Conservation (phyloP, 2,113 vertebrate genomes). For the Pangasianodon hypophthalmus region DNA sequence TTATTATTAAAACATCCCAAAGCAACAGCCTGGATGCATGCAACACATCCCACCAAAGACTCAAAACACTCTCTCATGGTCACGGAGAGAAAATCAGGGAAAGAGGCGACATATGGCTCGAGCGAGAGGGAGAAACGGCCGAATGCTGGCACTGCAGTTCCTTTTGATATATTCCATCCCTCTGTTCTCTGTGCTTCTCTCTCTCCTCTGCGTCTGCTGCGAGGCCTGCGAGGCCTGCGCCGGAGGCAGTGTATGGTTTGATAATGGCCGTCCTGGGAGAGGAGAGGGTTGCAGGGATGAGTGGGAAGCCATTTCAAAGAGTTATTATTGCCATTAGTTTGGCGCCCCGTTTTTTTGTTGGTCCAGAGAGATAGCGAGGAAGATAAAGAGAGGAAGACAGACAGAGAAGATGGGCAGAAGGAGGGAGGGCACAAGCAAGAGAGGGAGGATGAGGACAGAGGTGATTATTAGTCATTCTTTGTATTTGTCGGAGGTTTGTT, state of each 20-base stretch:
- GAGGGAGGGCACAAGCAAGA: not conserved
- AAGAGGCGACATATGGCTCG: slow-evolving; percentile 42
- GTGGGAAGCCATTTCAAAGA: slow-evolving; percentile 69
- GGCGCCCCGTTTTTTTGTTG: slow-evolving; percentile 62
- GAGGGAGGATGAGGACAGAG: slow-evolving; percentile 32
- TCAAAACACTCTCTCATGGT: slow-evolving; percentile 18
- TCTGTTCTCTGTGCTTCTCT: slow-evolving; percentile 53
- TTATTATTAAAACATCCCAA: slow-evolving; percentile 26
- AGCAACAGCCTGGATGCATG: not conserved
- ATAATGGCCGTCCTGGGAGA: slow-evolving; percentile 75
- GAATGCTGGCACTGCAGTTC: slow-evolving; percentile 38
- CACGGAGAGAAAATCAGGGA: slow-evolving; percentile 6
- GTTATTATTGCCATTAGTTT: slow-evolving; percentile 78
- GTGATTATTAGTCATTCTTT: slow-evolving; percentile 32
- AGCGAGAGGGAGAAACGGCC: slow-evolving; percentile 29
- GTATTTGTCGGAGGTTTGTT: slow-evolving; percentile 33
- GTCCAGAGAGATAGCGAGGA: slow-evolving; percentile 46
- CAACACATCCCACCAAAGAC: slow-evolving; percentile 25
- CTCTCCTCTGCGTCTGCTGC: slow-evolving; percentile 33
- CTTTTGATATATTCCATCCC: slow-evolving; percentile 62
- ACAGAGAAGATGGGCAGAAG: not conserved
- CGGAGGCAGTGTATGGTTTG: slow-evolving; percentile 70
- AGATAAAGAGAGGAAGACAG: slow-evolving; percentile 28
- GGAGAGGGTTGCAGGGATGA: slow-evolving; percentile 54
- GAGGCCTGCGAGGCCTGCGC: slow-evolving; percentile 70